A percentile compares a stretch with the other conserved stretches of the same genome.
phyloP scores from a whole-genome alignment of 2,888 invertebrate species.

The Trichopria drosophilae region DNA sequence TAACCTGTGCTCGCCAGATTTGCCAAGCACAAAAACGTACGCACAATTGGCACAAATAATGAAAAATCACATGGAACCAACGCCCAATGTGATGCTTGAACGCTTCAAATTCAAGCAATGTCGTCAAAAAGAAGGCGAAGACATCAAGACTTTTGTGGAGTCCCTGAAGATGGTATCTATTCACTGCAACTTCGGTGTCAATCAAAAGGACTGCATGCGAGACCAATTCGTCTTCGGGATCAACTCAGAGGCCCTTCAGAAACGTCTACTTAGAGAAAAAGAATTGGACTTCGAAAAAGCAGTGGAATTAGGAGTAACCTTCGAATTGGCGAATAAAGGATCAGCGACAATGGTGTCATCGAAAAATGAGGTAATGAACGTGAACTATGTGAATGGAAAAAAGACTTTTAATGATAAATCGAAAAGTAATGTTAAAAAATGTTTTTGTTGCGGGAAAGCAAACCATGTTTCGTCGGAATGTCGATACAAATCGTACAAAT shows the following conservation, averaged over 20 bases:
- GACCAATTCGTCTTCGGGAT: conserved; percentile 9
- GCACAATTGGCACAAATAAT: conserved; percentile 23
- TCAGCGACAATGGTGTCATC: not conserved
- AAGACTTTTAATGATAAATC: too few relatives aligned
- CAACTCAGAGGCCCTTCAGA: not conserved
- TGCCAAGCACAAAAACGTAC: conserved; percentile 23
- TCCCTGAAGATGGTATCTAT: too few relatives aligned
- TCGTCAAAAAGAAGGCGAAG: conserved; percentile 22
- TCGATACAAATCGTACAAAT: too few relatives aligned
- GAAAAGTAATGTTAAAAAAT: too few relatives aligned
- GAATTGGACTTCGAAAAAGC: conserved; percentile 4
- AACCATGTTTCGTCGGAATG: not conserved
- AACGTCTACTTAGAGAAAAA: conserved; percentile 7
- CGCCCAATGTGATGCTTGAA: conserved; percentile 26
- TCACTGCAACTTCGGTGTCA: too few relatives aligned
- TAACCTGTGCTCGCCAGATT: conserved; percentile 27
- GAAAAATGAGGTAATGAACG: not conserved
- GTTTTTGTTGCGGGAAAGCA: not conserved
- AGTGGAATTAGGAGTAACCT: not conserved
- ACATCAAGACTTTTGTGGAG: conserved; percentile 24
- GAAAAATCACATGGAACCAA: conserved; percentile 29
- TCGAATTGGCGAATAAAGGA: not conserved
- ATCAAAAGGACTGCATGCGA: too few relatives aligned
- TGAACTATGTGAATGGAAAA: not conserved
- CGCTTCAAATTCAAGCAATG: conserved; percentile 31